Percentiles rank a stretch among this genome's conserved stretches.
Evolutionary conservation across 2,888 invertebrate genomes (phyloP).

Genomic region (Volucella zonaria): DNA sequence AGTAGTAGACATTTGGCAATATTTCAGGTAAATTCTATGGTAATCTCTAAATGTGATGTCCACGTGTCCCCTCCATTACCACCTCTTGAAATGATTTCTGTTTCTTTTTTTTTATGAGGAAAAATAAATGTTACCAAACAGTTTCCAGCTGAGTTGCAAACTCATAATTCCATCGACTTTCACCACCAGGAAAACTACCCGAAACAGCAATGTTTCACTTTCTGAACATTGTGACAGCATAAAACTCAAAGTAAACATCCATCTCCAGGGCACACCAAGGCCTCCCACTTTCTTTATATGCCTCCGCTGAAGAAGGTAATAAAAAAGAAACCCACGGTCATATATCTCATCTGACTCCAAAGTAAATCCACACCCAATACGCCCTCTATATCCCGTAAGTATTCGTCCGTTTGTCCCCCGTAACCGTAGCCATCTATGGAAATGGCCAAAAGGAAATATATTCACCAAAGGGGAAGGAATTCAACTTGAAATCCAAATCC

Average conservation of each 20-base stretch:
- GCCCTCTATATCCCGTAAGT: slow-evolving; percentile 19
- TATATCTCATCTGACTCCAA: slow-evolving; percentile 67
- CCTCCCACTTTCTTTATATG: slow-evolving; percentile 46
- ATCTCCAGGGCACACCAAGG: slow-evolving; percentile 21
- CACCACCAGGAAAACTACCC: slow-evolving; percentile 24
- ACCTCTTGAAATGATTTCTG: no score
- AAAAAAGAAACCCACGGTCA: slow-evolving; percentile 73
- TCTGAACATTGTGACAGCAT: slow-evolving; percentile 50
- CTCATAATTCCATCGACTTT: slow-evolving; percentile 47
- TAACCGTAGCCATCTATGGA: background rate
- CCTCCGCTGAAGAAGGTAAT: slow-evolving; percentile 58
- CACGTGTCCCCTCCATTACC: slow-evolving; percentile 21
- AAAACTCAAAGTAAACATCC: slow-evolving; percentile 54
- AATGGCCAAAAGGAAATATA: slow-evolving; percentile 43
- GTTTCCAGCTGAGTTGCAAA: slow-evolving; percentile 54
- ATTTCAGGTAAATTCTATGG: slow-evolving; percentile 1
- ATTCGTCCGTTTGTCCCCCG: no score
- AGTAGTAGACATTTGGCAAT: background rate
- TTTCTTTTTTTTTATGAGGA: no score
- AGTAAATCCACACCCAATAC: slow-evolving; percentile 45
- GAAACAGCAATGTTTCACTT: slow-evolving; percentile 42
- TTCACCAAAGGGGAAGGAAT: slow-evolving; percentile 35
- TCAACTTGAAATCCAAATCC: slow-evolving; percentile 26
- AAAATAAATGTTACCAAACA: slow-evolving; percentile 31
- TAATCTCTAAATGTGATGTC: slow-evolving; percentile 20